These are phyloP conservation scores for Anguilla pacifica DNA, from an alignment of 2,797 vertebrate genomes.

Conservation along the genomic window DNA sequence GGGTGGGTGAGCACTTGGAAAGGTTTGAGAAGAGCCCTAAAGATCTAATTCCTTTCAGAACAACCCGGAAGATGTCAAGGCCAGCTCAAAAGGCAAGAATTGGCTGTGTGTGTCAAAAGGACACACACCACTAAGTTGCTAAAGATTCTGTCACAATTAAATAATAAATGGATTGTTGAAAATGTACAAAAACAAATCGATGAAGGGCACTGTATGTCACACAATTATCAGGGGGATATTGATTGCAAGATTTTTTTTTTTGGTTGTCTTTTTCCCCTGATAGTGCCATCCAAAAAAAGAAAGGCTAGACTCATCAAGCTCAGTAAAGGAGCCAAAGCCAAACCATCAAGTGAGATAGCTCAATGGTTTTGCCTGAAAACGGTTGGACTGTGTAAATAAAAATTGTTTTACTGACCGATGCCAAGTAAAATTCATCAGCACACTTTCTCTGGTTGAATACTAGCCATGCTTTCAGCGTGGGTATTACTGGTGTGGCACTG, in stretches of 20 bases:
- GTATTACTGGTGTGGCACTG: not conserved
- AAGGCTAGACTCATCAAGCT: not conserved
- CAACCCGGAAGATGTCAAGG: not conserved
- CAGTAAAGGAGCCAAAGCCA: not conserved
- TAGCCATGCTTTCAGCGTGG: not conserved
- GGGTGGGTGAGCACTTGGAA: not conserved
- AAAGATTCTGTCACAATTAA: not conserved
- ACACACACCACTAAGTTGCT: not conserved
- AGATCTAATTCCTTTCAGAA: not conserved
- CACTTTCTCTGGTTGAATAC: not conserved
- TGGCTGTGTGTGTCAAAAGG: not conserved
- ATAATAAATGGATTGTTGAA: not conserved
- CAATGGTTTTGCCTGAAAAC: not conserved
- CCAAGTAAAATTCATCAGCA: not conserved
- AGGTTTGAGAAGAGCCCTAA: not conserved
- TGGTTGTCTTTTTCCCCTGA: not conserved
- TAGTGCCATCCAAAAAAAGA: not conserved
- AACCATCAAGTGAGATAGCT: not conserved
- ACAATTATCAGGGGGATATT: not conserved
- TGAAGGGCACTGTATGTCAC: not conserved
- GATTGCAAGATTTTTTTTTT: not conserved
- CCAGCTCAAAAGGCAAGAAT: slow-evolving; percentile 1
- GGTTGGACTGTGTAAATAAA: not conserved
- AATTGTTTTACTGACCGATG: not conserved
- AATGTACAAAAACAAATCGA: not conserved